Evolutionary conservation across 2,797 vertebrate species (phyloP), one percentile per base, ranked within the genome.

Genomic region (Lates japonicus): DNA sequence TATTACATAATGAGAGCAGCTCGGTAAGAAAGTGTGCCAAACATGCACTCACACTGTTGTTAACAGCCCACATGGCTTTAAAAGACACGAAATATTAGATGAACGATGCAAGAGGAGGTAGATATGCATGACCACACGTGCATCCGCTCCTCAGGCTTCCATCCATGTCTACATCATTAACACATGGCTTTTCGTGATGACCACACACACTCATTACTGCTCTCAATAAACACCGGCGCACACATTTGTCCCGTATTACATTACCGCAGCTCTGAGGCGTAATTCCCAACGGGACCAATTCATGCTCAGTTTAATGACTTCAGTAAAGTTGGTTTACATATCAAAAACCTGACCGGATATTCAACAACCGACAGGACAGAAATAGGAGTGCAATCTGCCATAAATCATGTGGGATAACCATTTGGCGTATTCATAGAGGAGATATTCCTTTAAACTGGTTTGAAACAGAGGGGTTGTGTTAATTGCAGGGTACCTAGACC

Each of bases 261-360:
- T 85, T 79, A 81, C 59, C 35, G 41, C 61, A 16, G 57, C 48
- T 31, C 67, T 60, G 76, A 87, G 73, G 76, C 64, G 5, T 31
- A 69, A 78, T 73, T 86, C 83, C 87, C 90, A 3, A 55, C 2
- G 51, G 86, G 12, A 3, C 55, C 3, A 5, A 70, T 82, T 82
- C 63, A 44, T 46, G 25, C 76, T 87, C 52, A 16, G 46, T 87
- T 81, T 93, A 88, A 89, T 88, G 79, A 86, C 87, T 90, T 89
- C 83, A 82, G 68, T 92, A 84, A 88, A 85, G 68, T 84, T 78
- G 52, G 83, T 83, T 93, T 85, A 74, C 74, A 85, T 87, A 85
- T 86, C 48, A 87, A 81, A 85, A 81, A 77, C 59, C 73, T 76
- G 84, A 78, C 58, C 6, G 20, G 74, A 69, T 59, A 70, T 74